Percentiles rank a stretch among this genome's conserved stretches.
These are phyloP conservation scores for Puffinus mauretanicus DNA, from an alignment of 2,113 vertebrate species.

Conservation along the genomic window DNA sequence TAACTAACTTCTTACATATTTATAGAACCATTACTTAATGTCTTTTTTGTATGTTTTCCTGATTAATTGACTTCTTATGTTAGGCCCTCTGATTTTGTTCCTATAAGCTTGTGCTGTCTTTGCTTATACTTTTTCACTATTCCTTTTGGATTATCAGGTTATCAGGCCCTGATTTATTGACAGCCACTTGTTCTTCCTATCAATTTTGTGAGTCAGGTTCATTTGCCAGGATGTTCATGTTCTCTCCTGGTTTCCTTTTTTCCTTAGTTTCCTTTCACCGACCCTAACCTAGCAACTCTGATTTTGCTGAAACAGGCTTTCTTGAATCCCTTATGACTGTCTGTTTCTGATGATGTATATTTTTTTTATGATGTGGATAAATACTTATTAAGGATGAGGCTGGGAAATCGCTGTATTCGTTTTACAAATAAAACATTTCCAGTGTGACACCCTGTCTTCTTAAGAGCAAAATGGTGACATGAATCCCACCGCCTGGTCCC, in stretches of 20 bases:
- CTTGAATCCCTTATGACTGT: neutral
- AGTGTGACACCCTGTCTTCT: neutral
- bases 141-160: neutral
- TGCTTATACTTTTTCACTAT: neutral
- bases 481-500: neutral
- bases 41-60: neutral
- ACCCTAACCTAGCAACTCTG: neutral
- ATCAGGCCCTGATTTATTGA: neutral
- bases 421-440: neutral
- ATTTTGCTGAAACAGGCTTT: neutral
- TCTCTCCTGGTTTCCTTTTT: neutral
- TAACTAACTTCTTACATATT: neutral
- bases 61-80: neutral
- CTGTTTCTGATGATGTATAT: neutral
- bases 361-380: neutral
- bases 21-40: neutral
- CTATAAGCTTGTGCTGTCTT: neutral
- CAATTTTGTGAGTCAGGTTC: neutral
- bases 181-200: neutral
- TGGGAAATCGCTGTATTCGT: neutral
- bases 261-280: neutral
- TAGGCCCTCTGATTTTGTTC: neutral
- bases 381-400: neutral
- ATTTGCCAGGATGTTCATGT: neutral
- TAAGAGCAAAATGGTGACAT: neutral